These are phyloP conservation scores for Bradypus variegatus DNA, from an alignment of 2,797 vertebrate species.

Conservation along the genomic window DNA sequence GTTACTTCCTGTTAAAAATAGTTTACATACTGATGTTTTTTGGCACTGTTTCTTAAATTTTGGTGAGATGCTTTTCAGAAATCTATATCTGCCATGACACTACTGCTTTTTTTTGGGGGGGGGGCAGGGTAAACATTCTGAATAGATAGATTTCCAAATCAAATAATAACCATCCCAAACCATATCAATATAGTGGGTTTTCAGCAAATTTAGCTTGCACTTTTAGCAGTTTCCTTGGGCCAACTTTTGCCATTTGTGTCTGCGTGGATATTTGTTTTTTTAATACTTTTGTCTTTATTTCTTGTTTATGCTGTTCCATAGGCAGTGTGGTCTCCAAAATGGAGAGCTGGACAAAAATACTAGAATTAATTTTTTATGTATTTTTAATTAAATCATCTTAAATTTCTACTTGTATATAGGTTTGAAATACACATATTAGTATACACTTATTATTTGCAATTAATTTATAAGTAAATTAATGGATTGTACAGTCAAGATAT, in stretches of 20 bases:
- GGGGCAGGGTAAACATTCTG: background rate
- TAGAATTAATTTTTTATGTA: background rate
- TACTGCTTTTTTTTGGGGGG: background rate
- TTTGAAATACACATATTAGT: background rate
- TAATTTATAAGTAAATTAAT: background rate
- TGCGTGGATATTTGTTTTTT: too few species aligned
- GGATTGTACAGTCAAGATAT: background rate
- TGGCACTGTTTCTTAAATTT: background rate
- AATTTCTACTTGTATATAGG: background rate
- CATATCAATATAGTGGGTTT: background rate
- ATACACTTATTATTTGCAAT: background rate
- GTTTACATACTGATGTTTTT: background rate
- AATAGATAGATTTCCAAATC: background rate
- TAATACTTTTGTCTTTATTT: background rate
- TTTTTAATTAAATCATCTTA: background rate
- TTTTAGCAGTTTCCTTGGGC: background rate
- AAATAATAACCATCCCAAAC: background rate
- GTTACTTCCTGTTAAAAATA: background rate
- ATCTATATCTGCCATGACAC: background rate
- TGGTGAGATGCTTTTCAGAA: background rate
- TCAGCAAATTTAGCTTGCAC: background rate
- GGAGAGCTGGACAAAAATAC: background rate
- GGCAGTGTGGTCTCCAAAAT: background rate
- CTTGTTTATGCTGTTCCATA: background rate
- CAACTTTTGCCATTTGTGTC: background rate